A percentile compares a stretch with the other conserved stretches of the same genome.
These are phyloP conservation scores for Esperia sulphurella DNA, from an alignment of 2,888 invertebrate genomes.

Conservation along the genomic window DNA sequence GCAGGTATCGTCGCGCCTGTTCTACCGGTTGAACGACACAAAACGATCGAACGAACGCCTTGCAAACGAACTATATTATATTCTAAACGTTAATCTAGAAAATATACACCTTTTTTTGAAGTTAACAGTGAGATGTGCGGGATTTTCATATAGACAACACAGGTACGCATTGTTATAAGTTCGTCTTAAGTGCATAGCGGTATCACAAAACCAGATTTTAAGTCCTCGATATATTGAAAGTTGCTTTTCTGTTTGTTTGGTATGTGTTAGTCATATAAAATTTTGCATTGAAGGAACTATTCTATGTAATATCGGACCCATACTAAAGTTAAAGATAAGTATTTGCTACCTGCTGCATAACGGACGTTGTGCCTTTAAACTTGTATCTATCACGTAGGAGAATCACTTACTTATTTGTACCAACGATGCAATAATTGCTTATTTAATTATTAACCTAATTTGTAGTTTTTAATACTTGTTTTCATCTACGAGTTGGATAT, in stretches of 20 bases:
- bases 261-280: constrained; percentile 12
- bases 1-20: constrained; percentile 55
- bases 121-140: constrained; percentile 18
- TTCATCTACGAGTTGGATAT: too few relatives aligned
- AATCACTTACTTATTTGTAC: too few relatives aligned
- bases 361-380: too few relatives aligned
- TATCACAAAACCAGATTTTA: constrained; percentile 58
- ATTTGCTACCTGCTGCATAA: too few relatives aligned
- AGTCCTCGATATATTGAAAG: constrained; percentile 44
- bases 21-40: constrained; percentile 60
- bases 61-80: constrained; percentile 45
- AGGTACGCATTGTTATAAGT: constrained; percentile 27
- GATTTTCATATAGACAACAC: constrained; percentile 23
- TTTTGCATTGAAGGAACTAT: constrained; percentile 12
- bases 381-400: too few relatives aligned
- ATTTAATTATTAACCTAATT: too few relatives aligned
- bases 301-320: constrained; percentile 24
- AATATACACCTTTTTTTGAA: constrained; percentile 19
- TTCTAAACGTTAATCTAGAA: constrained; percentile 24
- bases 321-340: constrained; percentile 7
- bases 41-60: constrained; percentile 74
- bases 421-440: too few relatives aligned
- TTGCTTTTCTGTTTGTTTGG: constrained; percentile 40
- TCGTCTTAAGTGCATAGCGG: constrained; percentile 52
- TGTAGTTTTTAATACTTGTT: too few relatives aligned